phyloP scores from a whole-genome alignment of 64 coral and sea anemone species.

The Actinia tenebrosa region DNA sequence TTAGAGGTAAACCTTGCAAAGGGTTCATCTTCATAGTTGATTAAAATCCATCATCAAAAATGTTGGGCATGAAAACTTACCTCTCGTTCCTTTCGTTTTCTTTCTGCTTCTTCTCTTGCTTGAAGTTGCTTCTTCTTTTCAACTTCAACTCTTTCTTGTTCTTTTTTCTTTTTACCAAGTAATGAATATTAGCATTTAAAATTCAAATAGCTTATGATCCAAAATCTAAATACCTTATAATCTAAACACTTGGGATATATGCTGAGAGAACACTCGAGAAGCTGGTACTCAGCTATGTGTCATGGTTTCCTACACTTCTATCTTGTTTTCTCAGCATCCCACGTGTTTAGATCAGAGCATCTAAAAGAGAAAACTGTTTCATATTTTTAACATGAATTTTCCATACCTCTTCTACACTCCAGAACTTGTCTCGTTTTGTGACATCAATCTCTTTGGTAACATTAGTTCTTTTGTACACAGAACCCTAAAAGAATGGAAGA shows the following conservation, averaged over 20 bases:
- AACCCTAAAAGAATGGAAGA: slow-evolving; percentile 52
- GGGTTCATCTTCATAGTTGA: too few relatives aligned
- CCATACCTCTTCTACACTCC: slow-evolving; percentile 72
- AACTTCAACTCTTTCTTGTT: slow-evolving; percentile 67
- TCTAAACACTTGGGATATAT: too few relatives aligned
- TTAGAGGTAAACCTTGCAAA: too few relatives aligned
- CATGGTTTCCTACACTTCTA: too few relatives aligned
- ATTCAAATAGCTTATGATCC: too few relatives aligned
- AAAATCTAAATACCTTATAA: too few relatives aligned
- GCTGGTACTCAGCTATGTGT: too few relatives aligned
- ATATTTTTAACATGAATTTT: neutral
- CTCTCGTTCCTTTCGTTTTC: slow-evolving; percentile 89
- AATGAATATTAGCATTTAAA: too few relatives aligned
- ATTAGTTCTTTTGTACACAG: slow-evolving; percentile 83
- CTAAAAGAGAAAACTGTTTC: too few relatives aligned
- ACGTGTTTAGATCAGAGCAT: too few relatives aligned
- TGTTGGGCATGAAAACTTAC: neutral
- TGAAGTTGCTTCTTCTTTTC: slow-evolving; percentile 42
- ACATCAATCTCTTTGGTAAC: slow-evolving; percentile 82
- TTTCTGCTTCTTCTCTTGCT: slow-evolving; percentile 54
- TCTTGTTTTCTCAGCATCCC: too few relatives aligned
- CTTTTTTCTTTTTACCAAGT: slow-evolving; percentile 50
- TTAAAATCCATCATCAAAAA: neutral
- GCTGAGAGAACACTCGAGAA: too few relatives aligned
- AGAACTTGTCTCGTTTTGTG: slow-evolving; percentile 75